Conservation (phyloP, 2,888 invertebrate genomes). For the Parnassius mnemosyne region DNA sequence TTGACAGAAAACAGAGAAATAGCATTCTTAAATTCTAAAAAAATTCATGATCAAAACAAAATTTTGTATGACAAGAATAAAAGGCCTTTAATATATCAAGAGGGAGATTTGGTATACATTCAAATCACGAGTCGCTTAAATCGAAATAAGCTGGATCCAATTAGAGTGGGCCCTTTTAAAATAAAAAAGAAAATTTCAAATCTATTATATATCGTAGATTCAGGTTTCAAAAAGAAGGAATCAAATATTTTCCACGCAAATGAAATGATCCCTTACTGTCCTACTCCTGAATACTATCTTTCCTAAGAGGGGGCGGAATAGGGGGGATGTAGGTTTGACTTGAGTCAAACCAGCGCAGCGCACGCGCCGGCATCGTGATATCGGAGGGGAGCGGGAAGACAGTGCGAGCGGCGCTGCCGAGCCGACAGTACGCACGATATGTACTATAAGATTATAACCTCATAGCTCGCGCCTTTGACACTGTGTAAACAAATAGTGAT, state of each 20-base stretch:
- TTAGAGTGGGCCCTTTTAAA: slow-evolving; percentile 10
- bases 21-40: too few species aligned
- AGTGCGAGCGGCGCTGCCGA: background rate
- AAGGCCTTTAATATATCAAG: slow-evolving; percentile 4
- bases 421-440: slow-evolving; percentile 1
- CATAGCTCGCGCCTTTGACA: background rate
- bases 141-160: slow-evolving; percentile 7
- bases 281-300: slow-evolving; percentile 7
- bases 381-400: background rate
- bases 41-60: too few species aligned
- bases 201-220: slow-evolving; percentile 7
- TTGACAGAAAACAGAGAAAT: too few species aligned
- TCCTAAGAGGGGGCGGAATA: background rate
- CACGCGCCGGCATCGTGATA: background rate
- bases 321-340: background rate
- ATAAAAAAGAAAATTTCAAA: slow-evolving; percentile 10
- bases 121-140: slow-evolving; percentile 7
- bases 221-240: slow-evolving; percentile 8
- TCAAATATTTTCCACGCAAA: slow-evolving; percentile 9
- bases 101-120: slow-evolving; percentile 4
- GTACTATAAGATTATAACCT: background rate
- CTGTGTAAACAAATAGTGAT: slow-evolving; percentile 2
- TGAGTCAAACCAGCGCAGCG: background rate
- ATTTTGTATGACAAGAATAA: background rate
- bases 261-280: slow-evolving; percentile 9